Evolutionary conservation across 2,888 invertebrate genomes (phyloP).

Genomic region (Exephanes ischioxanthus): DNA sequence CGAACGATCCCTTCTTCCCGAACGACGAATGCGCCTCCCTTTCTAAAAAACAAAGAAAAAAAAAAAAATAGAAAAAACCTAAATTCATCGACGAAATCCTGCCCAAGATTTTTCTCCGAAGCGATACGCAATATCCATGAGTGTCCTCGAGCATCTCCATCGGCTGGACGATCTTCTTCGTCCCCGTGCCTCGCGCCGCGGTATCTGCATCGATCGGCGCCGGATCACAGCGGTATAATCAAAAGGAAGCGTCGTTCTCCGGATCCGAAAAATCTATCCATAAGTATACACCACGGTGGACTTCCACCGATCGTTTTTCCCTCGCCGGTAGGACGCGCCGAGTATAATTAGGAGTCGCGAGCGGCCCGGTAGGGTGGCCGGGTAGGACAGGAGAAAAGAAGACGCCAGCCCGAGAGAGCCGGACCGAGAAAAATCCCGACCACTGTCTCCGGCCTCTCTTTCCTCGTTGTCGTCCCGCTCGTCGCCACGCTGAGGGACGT

Average conservation of each 20-base stretch:
- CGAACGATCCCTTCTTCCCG: no score
- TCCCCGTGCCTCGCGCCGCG: background rate
- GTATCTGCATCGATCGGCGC: constrained; percentile 27
- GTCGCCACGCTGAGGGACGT: background rate
- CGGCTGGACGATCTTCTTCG: background rate
- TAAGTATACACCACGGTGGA: constrained; percentile 47
- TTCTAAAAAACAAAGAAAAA: no score
- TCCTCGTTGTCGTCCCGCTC: background rate
- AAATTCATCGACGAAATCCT: background rate
- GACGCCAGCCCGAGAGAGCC: background rate
- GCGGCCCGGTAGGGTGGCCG: background rate
- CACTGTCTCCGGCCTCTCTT: constrained; percentile 35
- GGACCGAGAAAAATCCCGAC: constrained; percentile 31
- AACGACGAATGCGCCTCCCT: no score
- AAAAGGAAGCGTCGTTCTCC: constrained; percentile 37
- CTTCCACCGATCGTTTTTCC: constrained; percentile 48
- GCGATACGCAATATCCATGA: background rate
- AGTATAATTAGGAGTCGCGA: constrained; percentile 52
- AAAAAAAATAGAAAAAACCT: background rate
- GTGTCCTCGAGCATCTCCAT: background rate
- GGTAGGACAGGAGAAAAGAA: background rate
- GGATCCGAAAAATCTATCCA: constrained; percentile 47
- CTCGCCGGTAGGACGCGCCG: constrained; percentile 33
- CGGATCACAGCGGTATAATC: constrained; percentile 30
- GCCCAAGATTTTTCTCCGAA: background rate